A percentile compares a stretch with the other conserved stretches of the same genome.
phyloP scores from a whole-genome alignment of 2,797 vertebrate genomes.

The Morelia viridis region DNA sequence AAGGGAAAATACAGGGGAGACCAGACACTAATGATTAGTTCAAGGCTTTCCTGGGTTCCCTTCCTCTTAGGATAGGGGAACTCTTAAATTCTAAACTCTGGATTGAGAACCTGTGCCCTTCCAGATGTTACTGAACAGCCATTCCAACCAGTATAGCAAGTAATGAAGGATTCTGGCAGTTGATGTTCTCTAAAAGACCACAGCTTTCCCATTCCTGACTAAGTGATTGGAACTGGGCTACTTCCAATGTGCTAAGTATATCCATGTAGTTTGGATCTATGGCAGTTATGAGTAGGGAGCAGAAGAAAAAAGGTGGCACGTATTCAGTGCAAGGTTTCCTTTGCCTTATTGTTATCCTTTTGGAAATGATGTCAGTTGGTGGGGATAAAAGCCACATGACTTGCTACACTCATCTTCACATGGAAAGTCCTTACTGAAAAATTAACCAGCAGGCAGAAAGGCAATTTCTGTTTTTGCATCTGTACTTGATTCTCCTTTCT shows the following conservation, averaged over 20 bases:
- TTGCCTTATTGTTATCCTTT: background rate
- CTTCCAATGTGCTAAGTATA: background rate
- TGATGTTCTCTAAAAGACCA: background rate
- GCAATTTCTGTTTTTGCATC: background rate
- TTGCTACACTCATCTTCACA: background rate
- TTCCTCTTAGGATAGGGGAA: too few species aligned
- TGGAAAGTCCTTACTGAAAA: background rate
- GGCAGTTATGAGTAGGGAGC: background rate
- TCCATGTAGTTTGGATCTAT: background rate
- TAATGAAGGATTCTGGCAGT: background rate
- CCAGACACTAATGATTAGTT: too few species aligned
- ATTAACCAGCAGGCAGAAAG: background rate
- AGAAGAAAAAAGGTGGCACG: background rate
- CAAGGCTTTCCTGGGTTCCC: too few species aligned
- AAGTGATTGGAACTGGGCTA: background rate
- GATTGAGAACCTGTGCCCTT: too few species aligned
- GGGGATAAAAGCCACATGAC: background rate
- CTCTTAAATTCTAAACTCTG: too few species aligned
- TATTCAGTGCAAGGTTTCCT: background rate
- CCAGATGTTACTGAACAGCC: too few species aligned
- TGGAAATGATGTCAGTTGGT: background rate
- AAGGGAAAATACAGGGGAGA: too few species aligned
- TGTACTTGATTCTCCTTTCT: background rate
- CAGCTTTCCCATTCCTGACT: background rate
- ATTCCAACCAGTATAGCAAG: too few species aligned